These are phyloP conservation scores for Echinometra lucunter DNA, from an alignment of 53 echinoderm and acorn worm genomes.

Conservation along the genomic window DNA sequence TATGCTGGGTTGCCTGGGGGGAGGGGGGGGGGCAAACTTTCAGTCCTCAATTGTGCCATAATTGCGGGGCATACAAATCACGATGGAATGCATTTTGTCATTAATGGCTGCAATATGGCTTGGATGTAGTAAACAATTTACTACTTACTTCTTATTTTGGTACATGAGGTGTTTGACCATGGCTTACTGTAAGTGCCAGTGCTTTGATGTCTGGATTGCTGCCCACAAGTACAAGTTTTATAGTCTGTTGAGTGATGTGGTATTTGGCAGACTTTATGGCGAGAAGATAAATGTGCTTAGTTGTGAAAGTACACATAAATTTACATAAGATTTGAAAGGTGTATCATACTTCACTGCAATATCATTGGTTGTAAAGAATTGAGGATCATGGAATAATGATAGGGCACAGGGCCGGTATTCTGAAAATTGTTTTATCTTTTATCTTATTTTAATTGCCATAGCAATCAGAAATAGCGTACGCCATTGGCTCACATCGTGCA, in stretches of 20 bases:
- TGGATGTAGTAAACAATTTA: slow-evolving; percentile 17
- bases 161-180: background rate
- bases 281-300: background rate
- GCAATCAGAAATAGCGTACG: too few relatives aligned
- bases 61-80: slow-evolving; percentile 49
- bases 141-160: background rate
- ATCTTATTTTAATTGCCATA: too few relatives aligned
- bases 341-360: too few relatives aligned
- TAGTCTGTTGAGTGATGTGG: background rate
- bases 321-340: too few relatives aligned
- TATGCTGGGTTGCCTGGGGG: background rate
- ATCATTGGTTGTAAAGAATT: too few relatives aligned
- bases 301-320: too few relatives aligned
- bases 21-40: too few relatives aligned
- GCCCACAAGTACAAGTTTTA: background rate
- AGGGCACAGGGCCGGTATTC: too few relatives aligned
- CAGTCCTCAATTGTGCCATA: slow-evolving; percentile 40
- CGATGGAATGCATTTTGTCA: slow-evolving; percentile 14
- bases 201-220: background rate
- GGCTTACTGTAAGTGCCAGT: background rate
- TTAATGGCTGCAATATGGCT: background rate
- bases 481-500: too few relatives aligned
- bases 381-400: too few relatives aligned
- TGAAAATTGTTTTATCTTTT: too few relatives aligned
- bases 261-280: background rate